Percentiles rank a stretch among this genome's conserved stretches.
phyloP scores from a whole-genome alignment of 2,113 vertebrate genomes.

The Pygoscelis antarcticus region DNA sequence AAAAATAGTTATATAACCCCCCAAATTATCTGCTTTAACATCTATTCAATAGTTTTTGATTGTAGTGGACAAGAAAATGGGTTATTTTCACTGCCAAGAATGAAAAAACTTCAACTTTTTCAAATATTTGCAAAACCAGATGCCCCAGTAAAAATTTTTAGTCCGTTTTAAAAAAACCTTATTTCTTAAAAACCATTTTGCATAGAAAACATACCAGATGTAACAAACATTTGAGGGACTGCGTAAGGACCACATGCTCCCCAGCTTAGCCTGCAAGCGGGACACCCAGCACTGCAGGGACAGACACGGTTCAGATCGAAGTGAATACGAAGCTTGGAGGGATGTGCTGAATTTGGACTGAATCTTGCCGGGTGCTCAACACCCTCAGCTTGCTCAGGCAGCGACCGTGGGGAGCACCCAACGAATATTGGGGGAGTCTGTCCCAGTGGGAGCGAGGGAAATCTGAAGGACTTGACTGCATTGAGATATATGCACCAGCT shows the following conservation, averaged over 20 bases:
- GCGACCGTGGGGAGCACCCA: rapidly evolving
- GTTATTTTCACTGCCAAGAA: not conserved
- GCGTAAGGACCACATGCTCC: not conserved
- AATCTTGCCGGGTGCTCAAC: not conserved
- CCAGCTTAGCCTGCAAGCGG: not conserved
- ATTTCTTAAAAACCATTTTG: conserved; percentile 4
- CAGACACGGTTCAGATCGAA: rapidly evolving
- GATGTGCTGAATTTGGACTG: not conserved
- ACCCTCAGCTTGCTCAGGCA: not conserved
- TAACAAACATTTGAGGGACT: not conserved
- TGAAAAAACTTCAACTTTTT: not conserved
- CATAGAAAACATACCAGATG: not conserved
- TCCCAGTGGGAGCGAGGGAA: not conserved
- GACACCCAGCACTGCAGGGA: not conserved
- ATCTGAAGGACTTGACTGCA: not conserved
- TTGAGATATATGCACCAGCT: not conserved
- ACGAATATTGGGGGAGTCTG: not conserved
- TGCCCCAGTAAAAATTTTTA: not conserved
- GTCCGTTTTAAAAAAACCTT: not conserved
- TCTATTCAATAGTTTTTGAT: not conserved
- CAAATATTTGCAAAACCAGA: conserved; percentile 39
- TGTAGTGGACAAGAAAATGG: not conserved
- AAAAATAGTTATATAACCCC: not conserved
- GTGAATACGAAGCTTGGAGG: not conserved
- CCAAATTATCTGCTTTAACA: not conserved